Percentiles rank a stretch among this genome's conserved stretches.
These are phyloP conservation scores for Calephelis perditalis DNA, from an alignment of 2,888 invertebrate species.

Conservation along the genomic window DNA sequence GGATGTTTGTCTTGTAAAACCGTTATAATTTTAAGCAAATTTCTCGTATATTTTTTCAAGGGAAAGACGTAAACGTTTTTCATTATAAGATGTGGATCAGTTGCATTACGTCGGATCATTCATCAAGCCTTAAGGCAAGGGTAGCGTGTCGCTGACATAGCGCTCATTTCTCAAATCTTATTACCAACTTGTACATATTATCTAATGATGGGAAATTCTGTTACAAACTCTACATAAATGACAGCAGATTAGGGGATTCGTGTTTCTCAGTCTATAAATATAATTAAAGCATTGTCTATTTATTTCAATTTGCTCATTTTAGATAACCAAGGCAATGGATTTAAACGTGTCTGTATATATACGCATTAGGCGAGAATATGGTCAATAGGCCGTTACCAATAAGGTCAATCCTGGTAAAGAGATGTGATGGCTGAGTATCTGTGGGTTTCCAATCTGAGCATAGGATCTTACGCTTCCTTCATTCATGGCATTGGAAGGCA, in stretches of 20 bases:
- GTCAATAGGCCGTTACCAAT: too few relatives aligned
- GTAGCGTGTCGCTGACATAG: conserved; percentile 60
- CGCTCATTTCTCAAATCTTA: conserved; percentile 69
- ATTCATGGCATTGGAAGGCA: too few relatives aligned
- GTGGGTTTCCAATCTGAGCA: too few relatives aligned
- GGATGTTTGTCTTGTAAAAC: too few relatives aligned
- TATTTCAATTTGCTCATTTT: too few relatives aligned
- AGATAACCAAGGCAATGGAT: too few relatives aligned
- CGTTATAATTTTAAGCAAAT: not conserved
- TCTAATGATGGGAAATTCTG: conserved; percentile 27
- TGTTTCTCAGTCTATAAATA: not conserved
- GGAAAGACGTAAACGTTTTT: conserved; percentile 27
- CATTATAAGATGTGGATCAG: conserved; percentile 39
- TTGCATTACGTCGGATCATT: conserved; percentile 58
- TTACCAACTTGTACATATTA: conserved; percentile 48
- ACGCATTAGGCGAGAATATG: too few relatives aligned
- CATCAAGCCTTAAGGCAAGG: conserved; percentile 46
- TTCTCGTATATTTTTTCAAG: conserved; percentile 8
- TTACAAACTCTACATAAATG: conserved; percentile 13
- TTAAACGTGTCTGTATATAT: too few relatives aligned
- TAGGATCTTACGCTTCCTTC: too few relatives aligned
- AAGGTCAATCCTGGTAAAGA: too few relatives aligned
- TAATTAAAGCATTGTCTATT: too few relatives aligned
- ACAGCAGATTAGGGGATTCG: conserved; percentile 1
- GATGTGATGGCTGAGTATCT: too few relatives aligned